Percentiles rank a stretch among this genome's conserved stretches.
Conservation (phyloP, 2,113 vertebrate genomes). For the Xenus cinereus region DNA sequence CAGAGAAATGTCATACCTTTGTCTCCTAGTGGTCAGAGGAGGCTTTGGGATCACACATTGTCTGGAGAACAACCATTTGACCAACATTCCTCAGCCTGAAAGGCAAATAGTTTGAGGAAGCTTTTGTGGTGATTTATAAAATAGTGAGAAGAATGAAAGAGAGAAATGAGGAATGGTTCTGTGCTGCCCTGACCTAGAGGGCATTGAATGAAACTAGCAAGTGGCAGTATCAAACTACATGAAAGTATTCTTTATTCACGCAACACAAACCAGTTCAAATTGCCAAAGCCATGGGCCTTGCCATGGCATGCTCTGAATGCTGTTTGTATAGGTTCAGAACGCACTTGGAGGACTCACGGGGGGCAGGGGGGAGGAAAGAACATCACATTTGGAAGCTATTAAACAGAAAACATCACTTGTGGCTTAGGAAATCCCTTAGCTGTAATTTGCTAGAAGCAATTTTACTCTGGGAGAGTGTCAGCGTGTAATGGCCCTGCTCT, state of each 20-base stretch:
- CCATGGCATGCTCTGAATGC: background rate
- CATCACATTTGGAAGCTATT: constrained; percentile 17
- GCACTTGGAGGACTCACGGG: background rate
- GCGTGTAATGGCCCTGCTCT: background rate
- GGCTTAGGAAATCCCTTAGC: constrained; percentile 16
- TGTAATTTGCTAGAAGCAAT: background rate
- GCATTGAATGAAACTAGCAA: background rate
- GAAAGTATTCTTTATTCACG: background rate
- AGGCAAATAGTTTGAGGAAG: background rate
- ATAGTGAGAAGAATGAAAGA: background rate
- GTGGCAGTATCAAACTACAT: background rate
- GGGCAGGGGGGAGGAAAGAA: background rate
- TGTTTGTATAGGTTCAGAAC: background rate
- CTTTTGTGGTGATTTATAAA: background rate
- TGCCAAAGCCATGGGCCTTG: background rate
- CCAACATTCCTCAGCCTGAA: background rate
- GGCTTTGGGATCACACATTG: background rate
- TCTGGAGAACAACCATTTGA: background rate
- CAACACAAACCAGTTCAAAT: background rate
- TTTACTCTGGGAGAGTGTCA: background rate
- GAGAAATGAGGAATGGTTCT: background rate
- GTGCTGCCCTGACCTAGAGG: background rate
- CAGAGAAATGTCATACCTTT: background rate
- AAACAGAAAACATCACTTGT: background rate
- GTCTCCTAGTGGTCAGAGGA: background rate